Evolutionary conservation across 2,797 vertebrate species (phyloP).

Genomic region (Salmo trutta): DNA sequence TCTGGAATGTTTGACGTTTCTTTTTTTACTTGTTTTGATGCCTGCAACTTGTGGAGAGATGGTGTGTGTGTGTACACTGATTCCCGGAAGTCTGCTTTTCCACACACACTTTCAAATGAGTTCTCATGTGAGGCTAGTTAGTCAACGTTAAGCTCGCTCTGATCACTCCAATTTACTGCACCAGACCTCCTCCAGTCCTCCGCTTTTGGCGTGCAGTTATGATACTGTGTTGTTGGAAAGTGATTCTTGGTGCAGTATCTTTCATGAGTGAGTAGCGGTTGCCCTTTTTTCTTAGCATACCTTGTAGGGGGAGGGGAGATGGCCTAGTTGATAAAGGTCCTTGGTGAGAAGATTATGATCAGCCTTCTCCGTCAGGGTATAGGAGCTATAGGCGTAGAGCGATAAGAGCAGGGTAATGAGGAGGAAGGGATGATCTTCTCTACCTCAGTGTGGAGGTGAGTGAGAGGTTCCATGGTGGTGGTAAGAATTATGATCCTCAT

Average conservation of each 20-base stretch:
- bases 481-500: not conserved
- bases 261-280: not conserved
- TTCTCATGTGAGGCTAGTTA: constrained; percentile 15
- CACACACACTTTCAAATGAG: not conserved
- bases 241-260: not conserved
- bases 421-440: not conserved
- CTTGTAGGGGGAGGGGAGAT: not conserved
- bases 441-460: not conserved
- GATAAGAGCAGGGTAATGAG: not conserved
- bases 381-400: not conserved
- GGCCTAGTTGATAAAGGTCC: not conserved
- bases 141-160: not conserved
- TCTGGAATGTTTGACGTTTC: constrained; percentile 55
- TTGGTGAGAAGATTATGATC: not conserved
- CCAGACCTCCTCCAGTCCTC: not conserved
- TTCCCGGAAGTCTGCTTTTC: not conserved
- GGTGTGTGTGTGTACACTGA: not conserved
- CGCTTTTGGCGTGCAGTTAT: not conserved
- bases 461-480: not conserved
- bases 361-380: not conserved
- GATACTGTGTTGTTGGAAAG: not conserved
- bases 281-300: not conserved
- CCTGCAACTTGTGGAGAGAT: not conserved
- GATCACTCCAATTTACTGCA: not conserved
- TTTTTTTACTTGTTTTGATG: not conserved